These are phyloP conservation scores for Drosophila buzzatii DNA, from an alignment of 2,888 invertebrate species.

Conservation along the genomic window DNA sequence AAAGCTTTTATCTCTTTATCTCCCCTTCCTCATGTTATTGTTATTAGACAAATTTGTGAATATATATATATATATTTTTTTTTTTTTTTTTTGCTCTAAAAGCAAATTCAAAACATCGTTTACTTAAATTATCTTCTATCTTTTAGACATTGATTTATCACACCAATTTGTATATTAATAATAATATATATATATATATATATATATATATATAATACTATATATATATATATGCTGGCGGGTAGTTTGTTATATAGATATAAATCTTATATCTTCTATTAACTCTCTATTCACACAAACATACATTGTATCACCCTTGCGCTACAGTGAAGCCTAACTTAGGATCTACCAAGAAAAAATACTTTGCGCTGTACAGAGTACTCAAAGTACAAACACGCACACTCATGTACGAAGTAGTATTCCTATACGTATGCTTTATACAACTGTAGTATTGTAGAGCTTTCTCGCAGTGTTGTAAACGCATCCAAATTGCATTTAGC, in stretches of 20 bases:
- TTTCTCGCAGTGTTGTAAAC: constrained; percentile 64
- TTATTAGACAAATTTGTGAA: constrained; percentile 22
- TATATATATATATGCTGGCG: constrained; percentile 77
- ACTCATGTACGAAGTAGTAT: constrained; percentile 4
- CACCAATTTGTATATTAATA: constrained; percentile 72
- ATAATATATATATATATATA: constrained; percentile 49
- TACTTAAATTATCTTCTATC: constrained; percentile 42
- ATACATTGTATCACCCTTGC: constrained; percentile 73
- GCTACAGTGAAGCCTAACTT: constrained; percentile 78
- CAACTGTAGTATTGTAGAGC: constrained; percentile 26
- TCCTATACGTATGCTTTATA: constrained; percentile 24
- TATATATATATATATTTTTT: too few species aligned
- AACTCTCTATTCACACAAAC: constrained; percentile 43
- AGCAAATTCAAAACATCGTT: constrained; percentile 67
- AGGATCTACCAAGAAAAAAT: constrained; percentile 52
- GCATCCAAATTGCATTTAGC: constrained; percentile 47
- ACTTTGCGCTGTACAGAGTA: constrained; percentile 50
- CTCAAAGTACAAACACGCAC: constrained; percentile 28
- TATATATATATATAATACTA: constrained; percentile 65
- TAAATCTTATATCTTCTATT: constrained; percentile 50
- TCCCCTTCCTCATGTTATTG: constrained; percentile 8
- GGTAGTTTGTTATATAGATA: constrained; percentile 80
- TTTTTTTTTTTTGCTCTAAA: constrained; percentile 47
- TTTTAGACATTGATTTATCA: constrained; percentile 77
- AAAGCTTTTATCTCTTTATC: constrained; percentile 31